Base-by-base conservation (phyloP, 2,888 invertebrate genomes). In the Argyra leucocephala region DNA sequence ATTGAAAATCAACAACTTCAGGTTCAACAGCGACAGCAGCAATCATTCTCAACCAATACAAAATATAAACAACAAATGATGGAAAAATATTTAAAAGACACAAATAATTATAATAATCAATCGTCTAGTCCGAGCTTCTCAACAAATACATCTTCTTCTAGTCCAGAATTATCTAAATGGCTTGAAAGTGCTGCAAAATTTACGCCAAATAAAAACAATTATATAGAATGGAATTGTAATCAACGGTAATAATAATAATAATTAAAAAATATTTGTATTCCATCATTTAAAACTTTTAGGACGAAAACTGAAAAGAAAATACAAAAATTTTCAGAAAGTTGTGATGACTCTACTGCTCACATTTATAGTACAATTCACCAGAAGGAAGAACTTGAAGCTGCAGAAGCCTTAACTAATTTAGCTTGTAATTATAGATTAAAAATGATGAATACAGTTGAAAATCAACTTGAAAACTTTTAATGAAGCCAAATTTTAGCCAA, bases 361-460 rank as follows among this genome's bases (percentile, higher is more conserved):
- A 67, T 71, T 22, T 72, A 70, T 63, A 69, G 72, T 65, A 72
- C 72, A 22, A 78, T 78, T 64, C 87, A 88, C 74, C 88, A 86
- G 64, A 83, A 85, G 71, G 88, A 89, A 73, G 89, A 90, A 74
- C 81, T 90, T 23, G 89, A 89, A 74, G 89, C 89, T 0, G 89
- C 89, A 0, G 88, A 89, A 68, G 88, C 89, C 0, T 79, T 90
- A 9, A 88, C 89, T 1, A 84, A 85, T 64, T 77, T 90, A 67
- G 88, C 88, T 2, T 80, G 82, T 26, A 79, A 80, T 69, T 79
- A 75, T 68, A 72, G 78, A 36, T 77, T 76, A 67, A 74, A 76
- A 64, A 73, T 77, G 71, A 69, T 76, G 63, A 74, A 76, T 64
- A 67, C 72, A 3, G 5, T 48, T 48, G 48, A 48, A 48, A 48